Evolutionary conservation across 30 jellyfish, hydroid and myxozoan genomes (phyloP).

Genomic region (Phacellophora camtschatica): DNA sequence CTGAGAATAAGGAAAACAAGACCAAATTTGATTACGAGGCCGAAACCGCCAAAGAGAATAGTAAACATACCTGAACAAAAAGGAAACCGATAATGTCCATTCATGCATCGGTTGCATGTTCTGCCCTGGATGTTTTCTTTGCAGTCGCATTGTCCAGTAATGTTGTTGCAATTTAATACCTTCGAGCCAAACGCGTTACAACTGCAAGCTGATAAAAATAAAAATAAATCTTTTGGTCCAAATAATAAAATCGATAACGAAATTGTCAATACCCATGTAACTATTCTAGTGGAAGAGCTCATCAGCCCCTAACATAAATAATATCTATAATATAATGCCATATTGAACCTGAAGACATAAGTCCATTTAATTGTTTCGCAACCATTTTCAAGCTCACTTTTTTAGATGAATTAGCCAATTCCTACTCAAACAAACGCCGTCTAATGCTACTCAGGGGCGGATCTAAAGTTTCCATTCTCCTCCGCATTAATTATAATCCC

Average conservation of each 20-base stretch:
- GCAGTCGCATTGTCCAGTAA: slow-evolving; percentile 85
- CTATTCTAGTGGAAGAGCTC: no score
- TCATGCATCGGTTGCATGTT: slow-evolving; percentile 59
- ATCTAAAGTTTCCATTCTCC: no score
- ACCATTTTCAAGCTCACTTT: no score
- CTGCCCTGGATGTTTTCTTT: slow-evolving; percentile 55
- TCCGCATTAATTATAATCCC: no score
- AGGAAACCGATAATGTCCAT: slow-evolving; percentile 54
- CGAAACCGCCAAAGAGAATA: no score
- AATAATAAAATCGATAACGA: not conserved
- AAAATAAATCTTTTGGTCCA: not conserved
- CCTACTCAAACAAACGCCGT: no score
- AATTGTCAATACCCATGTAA: not conserved
- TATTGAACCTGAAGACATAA: not conserved
- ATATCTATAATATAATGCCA: not conserved
- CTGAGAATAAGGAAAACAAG: no score
- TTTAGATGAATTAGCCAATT: no score
- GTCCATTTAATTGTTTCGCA: no score
- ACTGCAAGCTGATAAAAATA: slow-evolving; percentile 17
- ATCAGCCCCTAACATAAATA: no score
- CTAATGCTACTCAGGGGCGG: no score
- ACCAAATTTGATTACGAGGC: no score
- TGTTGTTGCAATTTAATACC: slow-evolving; percentile 21
- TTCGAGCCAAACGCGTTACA: slow-evolving; percentile 43
- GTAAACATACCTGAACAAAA: slow-evolving; percentile 7